Conservation (phyloP, 2,113 vertebrate species). For the Alces alces region DNA sequence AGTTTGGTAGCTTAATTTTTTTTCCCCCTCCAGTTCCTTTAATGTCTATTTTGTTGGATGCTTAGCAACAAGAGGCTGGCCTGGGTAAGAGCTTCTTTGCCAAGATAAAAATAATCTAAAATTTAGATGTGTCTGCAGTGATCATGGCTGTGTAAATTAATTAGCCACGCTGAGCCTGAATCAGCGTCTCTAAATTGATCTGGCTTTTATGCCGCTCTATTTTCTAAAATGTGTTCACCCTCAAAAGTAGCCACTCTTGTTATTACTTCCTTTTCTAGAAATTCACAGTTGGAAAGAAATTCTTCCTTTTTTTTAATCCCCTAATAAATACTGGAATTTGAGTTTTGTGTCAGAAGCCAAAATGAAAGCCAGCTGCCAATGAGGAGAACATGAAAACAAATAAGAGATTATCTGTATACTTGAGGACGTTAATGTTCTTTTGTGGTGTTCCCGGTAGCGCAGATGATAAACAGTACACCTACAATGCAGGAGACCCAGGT, state of each 20-base stretch:
- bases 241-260: slow-evolving; percentile 24
- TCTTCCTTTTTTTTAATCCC: not conserved
- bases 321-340: slow-evolving; percentile 45
- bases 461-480: not conserved
- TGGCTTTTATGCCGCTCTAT: slow-evolving; percentile 49
- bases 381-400: not conserved
- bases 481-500: not conserved
- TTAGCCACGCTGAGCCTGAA: slow-evolving; percentile 61
- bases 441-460: not conserved
- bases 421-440: not conserved
- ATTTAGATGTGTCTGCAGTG: slow-evolving; percentile 63
- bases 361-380: not conserved
- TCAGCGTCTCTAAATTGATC: slow-evolving; percentile 56
- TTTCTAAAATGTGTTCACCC: slow-evolving; percentile 46
- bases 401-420: not conserved
- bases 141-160: slow-evolving; percentile 61
- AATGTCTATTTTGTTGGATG: slow-evolving; percentile 56
- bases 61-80: slow-evolving; percentile 46
- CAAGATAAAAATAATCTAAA: slow-evolving; percentile 67
- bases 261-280: not conserved
- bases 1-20: slow-evolving; percentile 34
- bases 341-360: not conserved
- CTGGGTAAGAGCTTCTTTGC: slow-evolving; percentile 41
- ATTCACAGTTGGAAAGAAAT: slow-evolving; percentile 43
- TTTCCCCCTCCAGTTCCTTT: not conserved